Base-by-base conservation (phyloP, 2,888 invertebrate genomes). In the Lochmaea crataegi region DNA sequence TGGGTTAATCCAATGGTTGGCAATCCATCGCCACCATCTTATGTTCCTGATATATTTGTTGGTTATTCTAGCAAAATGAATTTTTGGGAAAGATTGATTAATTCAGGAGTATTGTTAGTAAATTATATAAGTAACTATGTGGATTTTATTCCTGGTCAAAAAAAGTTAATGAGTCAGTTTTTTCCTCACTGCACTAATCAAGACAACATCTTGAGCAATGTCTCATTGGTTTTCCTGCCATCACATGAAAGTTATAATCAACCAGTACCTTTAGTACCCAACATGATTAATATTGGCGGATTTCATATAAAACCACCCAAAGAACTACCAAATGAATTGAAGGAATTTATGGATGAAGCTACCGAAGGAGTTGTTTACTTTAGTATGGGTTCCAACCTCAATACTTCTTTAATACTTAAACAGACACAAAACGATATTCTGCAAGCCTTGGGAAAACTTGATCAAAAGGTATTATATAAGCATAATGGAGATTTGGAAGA, bases 381-480 rank as follows among this genome's bases (percentile, higher is more conserved):
- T 77, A 90, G 89, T 78, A 88, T 92, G 80, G 92, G 92, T 1
- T 90, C 91, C 0, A 89, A 90, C 76, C 86, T 91, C 0, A 86
- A 88, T 71, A 89, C 89, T 71, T 85, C 88, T 9, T 87, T 90
- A 75, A 82, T 93, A 71, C 88, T 90, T 0, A 77, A 82, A 0
- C 87, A 89, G 1, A 90, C 88, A 76, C 85, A 87, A 32, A 83
- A 88, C 22, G 88, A 87, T 1, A 88, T 93, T 53, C 83, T 90
- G 6, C 89, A 89, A 72, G 89, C 89, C 1, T 90, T 93, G 66
- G 85, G 88, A 0, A 88, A 87, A 74, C 79, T 92, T 0, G 91
- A 92, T 75, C 90, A 92, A 75, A 90, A 88, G 7, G 89, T 93
- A 0, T 80, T 93, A 26, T 92, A 91, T 92, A 93, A 93, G 86